These are phyloP conservation scores for Metaphire vulgaris DNA, from an alignment of 1,140 invertebrate genomes.

Conservation along the genomic window DNA sequence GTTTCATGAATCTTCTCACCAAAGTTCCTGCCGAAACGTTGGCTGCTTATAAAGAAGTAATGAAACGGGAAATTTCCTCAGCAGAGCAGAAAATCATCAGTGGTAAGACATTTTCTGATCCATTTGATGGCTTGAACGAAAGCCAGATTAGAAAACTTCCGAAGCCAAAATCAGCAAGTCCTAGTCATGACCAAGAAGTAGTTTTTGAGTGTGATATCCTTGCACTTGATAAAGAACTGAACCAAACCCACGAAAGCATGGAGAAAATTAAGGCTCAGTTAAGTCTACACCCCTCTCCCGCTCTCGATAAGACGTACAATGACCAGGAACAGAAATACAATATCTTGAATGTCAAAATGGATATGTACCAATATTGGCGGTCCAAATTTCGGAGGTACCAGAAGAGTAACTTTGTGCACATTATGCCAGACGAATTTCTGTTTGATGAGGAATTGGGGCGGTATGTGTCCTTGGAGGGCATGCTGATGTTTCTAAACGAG, in stretches of 20 bases:
- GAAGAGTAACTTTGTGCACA: background rate
- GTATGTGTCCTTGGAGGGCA: background rate
- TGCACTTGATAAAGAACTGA: background rate
- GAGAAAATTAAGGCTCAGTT: background rate
- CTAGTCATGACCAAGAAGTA: background rate
- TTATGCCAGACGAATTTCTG: background rate
- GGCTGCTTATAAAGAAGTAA: background rate
- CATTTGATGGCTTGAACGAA: background rate
- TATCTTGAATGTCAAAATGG: background rate
- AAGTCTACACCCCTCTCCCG: background rate
- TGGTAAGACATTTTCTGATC: background rate
- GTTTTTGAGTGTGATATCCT: background rate
- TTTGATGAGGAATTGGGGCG: background rate
- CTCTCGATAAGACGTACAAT: background rate
- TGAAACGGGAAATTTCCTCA: background rate
- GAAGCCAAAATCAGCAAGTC: background rate
- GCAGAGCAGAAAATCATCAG: background rate
- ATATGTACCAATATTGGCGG: background rate
- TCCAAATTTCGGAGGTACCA: background rate
- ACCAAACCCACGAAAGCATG: background rate
- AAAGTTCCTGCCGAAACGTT: background rate
- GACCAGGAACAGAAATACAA: background rate
- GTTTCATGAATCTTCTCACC: background rate
- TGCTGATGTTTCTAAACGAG: background rate
- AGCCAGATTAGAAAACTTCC: background rate